A percentile compares a stretch with the other conserved stretches of the same genome.
Conservation (phyloP, 2,113 vertebrate genomes). For the Brachyhypopomus occidentalis region DNA sequence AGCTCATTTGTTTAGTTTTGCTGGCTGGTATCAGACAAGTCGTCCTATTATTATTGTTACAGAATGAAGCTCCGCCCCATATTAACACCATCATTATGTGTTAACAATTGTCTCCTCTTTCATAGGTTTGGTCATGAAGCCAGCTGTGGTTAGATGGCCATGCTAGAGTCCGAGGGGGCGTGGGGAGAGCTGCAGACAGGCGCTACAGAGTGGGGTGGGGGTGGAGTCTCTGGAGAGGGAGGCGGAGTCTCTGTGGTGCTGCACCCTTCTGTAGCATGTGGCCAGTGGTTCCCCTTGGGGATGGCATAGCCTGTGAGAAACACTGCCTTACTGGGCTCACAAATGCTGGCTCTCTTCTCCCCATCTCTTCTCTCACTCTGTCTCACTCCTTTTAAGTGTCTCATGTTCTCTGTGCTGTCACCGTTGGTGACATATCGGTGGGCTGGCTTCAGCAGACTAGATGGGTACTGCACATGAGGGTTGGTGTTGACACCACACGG, state of each 20-base stretch:
- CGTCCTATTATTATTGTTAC: not conserved
- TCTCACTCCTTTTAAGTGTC: conserved; percentile 22
- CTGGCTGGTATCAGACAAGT: not conserved
- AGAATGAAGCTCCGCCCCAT: not conserved
- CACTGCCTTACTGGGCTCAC: not conserved
- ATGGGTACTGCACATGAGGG: not conserved
- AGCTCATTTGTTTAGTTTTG: not conserved
- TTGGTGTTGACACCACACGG: conserved; percentile 10
- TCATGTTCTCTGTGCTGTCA: conserved; percentile 29
- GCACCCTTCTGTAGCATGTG: conserved; percentile 24
- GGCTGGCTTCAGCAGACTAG: not conserved
- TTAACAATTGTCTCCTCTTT: not conserved
- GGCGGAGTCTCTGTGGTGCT: not conserved
- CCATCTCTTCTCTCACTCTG: not conserved
- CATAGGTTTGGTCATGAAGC: not conserved
- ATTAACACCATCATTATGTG: not conserved
- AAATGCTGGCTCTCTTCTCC: conserved; percentile 3
- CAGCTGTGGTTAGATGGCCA: not conserved
- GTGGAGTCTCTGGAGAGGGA: not conserved
- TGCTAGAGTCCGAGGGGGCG: not conserved
- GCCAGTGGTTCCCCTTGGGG: conserved; percentile 14
- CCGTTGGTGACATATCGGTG: conserved; percentile 22
- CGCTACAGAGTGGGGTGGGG: conserved; percentile 4
- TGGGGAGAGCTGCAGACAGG: conserved; percentile 23
- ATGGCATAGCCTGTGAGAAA: conserved; percentile 3